Conservation (phyloP, 1,140 invertebrate species). For the Zaprionus ornatus region DNA sequence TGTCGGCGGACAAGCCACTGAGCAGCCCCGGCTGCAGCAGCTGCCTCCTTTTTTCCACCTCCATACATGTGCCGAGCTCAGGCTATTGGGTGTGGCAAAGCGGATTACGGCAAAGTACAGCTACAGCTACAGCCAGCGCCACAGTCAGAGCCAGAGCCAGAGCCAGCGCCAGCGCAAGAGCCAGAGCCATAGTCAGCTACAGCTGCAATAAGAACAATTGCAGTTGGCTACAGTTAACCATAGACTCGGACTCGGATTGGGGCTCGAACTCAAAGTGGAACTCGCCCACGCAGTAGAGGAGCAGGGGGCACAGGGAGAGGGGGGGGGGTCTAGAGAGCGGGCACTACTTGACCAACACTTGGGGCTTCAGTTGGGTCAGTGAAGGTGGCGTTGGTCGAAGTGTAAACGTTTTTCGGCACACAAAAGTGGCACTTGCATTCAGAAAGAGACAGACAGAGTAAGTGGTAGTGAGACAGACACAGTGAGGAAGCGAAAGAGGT, state of each 20-base stretch:
- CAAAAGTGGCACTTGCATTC: slow-evolving; percentile 13
- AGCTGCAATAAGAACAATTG: slow-evolving; percentile 17
- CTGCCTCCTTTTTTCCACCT: background rate
- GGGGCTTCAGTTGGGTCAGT: slow-evolving; percentile 30
- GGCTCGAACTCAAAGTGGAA: background rate
- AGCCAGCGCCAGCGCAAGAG: background rate
- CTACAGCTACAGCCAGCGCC: background rate
- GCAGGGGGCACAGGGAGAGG: background rate
- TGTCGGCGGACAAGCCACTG: slow-evolving; percentile 16
- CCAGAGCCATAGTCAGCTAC: slow-evolving; percentile 17
- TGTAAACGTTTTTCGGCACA: slow-evolving; percentile 54
- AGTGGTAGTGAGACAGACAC: background rate
- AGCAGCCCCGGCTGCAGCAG: slow-evolving; percentile 15
- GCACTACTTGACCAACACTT: slow-evolving; percentile 60
- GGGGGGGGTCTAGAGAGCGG: slow-evolving; percentile 12
- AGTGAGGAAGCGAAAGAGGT: slow-evolving; percentile 12
- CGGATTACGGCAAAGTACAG: slow-evolving; percentile 57
- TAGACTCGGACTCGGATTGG: slow-evolving; percentile 32
- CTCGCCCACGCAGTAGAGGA: background rate
- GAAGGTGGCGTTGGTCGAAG: slow-evolving; percentile 35
- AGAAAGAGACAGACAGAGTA: background rate
- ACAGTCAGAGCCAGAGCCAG: background rate
- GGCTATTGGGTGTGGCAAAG: slow-evolving; percentile 54
- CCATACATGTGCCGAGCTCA: slow-evolving; percentile 11
- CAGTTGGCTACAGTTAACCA: slow-evolving; percentile 28